Percentiles rank a stretch among this genome's conserved stretches.
Conservation (phyloP, 2,113 vertebrate species). For the Aptenodytes patagonicus region DNA sequence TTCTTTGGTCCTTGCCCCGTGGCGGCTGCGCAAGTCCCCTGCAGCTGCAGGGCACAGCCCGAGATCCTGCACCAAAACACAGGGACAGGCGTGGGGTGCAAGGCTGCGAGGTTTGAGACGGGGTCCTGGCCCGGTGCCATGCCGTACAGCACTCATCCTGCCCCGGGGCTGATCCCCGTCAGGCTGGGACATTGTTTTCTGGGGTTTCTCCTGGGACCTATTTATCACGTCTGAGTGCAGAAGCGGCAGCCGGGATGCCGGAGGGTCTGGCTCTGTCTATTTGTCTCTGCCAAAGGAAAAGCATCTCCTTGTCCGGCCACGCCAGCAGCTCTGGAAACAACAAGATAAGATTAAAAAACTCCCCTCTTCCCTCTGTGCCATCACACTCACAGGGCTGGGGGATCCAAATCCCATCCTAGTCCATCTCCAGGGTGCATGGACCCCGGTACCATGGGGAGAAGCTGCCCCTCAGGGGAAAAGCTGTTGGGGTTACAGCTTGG, state of each 20-base stretch:
- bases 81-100: accelerated
- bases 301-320: not conserved
- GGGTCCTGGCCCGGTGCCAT: accelerated
- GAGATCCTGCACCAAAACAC: not conserved
- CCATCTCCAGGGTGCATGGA: not conserved
- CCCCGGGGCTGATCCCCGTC: not conserved
- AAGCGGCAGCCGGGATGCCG: not conserved
- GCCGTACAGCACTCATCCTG: not conserved
- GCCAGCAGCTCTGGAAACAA: not conserved
- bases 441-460: accelerated
- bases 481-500: not conserved
- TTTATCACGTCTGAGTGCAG: not conserved
- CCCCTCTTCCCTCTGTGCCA: not conserved
- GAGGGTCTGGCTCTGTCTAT: not conserved
- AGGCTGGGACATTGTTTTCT: not conserved
- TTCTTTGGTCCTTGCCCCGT: not conserved
- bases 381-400: not conserved
- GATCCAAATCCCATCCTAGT: not conserved
- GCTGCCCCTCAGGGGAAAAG: not conserved
- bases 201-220: not conserved
- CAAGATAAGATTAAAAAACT: not conserved
- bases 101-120: accelerated
- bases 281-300: slow-evolving; percentile 40
- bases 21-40: not conserved
- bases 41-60: not conserved